Conservation (phyloP, 2,797 vertebrate species). For the Sebastes ruberrimus region DNA sequence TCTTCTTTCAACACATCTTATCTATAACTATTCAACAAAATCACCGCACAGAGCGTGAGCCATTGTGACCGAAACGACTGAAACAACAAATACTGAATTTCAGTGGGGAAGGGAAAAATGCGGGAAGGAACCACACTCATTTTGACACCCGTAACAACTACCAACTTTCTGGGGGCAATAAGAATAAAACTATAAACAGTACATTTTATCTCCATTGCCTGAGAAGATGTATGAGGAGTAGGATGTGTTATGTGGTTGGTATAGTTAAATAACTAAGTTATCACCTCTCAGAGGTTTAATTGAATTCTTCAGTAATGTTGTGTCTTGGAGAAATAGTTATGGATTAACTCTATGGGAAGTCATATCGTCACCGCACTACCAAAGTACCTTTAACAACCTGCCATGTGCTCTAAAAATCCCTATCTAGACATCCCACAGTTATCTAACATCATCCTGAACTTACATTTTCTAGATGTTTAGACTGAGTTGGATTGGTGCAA, state of each 20-base stretch:
- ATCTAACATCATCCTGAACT: neutral
- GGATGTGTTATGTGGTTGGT: neutral
- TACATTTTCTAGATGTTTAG: neutral
- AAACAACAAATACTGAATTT: slow-evolving; percentile 40
- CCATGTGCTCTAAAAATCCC: neutral
- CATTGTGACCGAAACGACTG: slow-evolving; percentile 46
- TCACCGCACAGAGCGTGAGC: neutral
- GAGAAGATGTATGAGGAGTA: neutral
- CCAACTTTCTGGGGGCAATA: neutral
- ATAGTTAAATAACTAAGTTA: neutral
- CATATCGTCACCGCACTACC: too few relatives aligned
- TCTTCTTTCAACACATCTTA: slow-evolving; percentile 37
- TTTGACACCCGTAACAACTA: neutral
- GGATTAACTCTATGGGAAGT: too few relatives aligned
- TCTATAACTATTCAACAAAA: slow-evolving; percentile 39
- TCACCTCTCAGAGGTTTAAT: neutral
- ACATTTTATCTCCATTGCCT: slow-evolving; percentile 9
- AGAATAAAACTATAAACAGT: neutral
- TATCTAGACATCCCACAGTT: neutral
- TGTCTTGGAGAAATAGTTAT: neutral
- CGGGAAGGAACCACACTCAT: neutral
- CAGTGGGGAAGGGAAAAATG: neutral
- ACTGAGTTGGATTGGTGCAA: neutral
- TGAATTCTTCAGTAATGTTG: neutral
- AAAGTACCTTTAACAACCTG: neutral